phyloP scores from a whole-genome alignment of 2,888 invertebrate species.

The Hirudinaria manillensis region DNA sequence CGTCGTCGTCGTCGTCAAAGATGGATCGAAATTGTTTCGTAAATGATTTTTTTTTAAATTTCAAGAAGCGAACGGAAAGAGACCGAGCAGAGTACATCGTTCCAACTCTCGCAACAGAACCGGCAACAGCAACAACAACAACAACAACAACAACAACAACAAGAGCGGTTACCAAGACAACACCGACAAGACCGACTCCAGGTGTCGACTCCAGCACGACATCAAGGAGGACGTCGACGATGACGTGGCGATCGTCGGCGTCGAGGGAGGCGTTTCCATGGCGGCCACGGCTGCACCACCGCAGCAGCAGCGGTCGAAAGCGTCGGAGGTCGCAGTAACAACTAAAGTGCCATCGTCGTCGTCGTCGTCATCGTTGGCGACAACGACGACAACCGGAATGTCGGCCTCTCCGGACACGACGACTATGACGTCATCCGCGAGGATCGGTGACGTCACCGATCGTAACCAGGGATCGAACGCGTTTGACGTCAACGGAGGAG shows the following conservation, averaged over 20 bases:
- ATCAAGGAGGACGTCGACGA: neutral
- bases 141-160: constrained; percentile 10
- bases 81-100: neutral
- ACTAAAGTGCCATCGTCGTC: neutral
- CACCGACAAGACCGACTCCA: neutral
- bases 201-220: neutral
- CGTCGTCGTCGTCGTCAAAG: too few relatives aligned
- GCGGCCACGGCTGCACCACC: too few relatives aligned
- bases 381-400: neutral
- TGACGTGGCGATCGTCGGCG: neutral
- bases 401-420: too few relatives aligned
- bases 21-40: too few relatives aligned
- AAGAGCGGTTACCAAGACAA: neutral
- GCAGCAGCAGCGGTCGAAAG: neutral
- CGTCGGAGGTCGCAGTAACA: neutral
- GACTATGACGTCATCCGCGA: too few relatives aligned
- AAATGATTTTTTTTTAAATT: too few relatives aligned
- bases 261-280: too few relatives aligned
- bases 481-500: too few relatives aligned
- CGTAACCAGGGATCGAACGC: too few relatives aligned
- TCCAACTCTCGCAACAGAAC: neutral
- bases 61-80: too few relatives aligned
- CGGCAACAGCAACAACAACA: neutral
- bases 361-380: neutral
- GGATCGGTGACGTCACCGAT: too few relatives aligned